Percentiles rank a stretch among this genome's conserved stretches.
Conservation (phyloP, 2,113 vertebrate species). For the Heterotilapia buettikoferi region DNA sequence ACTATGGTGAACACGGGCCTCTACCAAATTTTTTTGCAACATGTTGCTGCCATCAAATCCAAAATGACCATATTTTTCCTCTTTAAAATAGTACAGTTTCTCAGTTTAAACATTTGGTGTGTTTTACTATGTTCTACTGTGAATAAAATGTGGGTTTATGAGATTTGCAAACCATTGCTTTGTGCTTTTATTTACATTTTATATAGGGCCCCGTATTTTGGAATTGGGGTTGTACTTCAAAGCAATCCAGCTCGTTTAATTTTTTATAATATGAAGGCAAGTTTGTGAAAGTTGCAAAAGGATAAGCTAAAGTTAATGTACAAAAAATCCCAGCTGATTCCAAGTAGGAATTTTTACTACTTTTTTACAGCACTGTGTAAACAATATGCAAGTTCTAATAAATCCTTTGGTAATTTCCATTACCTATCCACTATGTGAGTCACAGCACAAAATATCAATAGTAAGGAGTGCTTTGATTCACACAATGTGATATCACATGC, state of each 20-base stretch:
- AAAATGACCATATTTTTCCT: accelerated
- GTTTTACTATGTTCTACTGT: not conserved
- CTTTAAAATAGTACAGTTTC: accelerated
- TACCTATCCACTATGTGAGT: not conserved
- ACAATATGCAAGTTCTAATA: not conserved
- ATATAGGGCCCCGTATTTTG: not conserved
- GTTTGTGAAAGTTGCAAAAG: not conserved
- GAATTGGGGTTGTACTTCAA: not conserved
- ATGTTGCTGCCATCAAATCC: not conserved
- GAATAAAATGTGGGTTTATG: not conserved
- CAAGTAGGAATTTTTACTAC: not conserved
- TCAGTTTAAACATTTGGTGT: not conserved
- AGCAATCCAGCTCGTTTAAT: accelerated
- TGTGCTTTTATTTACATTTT: not conserved
- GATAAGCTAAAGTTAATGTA: not conserved
- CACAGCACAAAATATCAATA: not conserved
- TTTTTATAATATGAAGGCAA: not conserved
- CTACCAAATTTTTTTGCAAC: not conserved
- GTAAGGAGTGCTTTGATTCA: not conserved
- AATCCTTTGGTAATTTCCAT: not conserved
- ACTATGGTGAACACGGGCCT: accelerated
- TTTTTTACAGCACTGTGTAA: not conserved
- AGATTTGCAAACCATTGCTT: not conserved
- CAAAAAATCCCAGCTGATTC: not conserved
- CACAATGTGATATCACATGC: not conserved